A percentile compares a stretch with the other conserved stretches of the same genome.
phyloP scores from a whole-genome alignment of 2,113 vertebrate genomes.

The Calypte anna region DNA sequence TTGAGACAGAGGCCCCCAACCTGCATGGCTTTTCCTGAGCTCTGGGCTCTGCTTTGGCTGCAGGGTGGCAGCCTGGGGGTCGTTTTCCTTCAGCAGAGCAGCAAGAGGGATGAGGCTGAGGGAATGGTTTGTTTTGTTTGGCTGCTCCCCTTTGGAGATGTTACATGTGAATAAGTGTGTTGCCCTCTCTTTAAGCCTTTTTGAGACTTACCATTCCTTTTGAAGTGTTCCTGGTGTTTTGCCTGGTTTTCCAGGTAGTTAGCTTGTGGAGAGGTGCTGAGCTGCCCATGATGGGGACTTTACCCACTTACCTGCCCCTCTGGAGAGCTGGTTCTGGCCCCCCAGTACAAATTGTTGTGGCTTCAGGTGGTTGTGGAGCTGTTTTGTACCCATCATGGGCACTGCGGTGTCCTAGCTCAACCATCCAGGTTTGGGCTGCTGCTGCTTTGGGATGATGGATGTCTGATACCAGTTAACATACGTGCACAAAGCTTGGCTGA shows the following conservation, averaged over 20 bases:
- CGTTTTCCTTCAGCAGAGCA: background rate
- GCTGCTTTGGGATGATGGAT: background rate
- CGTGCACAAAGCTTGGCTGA: accelerated
- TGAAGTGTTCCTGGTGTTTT: background rate
- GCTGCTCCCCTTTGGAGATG: background rate
- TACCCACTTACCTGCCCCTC: background rate
- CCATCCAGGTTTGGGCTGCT: background rate
- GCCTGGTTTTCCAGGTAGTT: background rate
- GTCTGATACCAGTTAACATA: background rate
- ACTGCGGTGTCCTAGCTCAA: background rate
- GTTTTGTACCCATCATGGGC: accelerated
- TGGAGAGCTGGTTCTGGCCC: background rate
- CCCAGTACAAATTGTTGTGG: background rate
- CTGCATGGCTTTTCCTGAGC: background rate
- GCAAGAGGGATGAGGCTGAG: background rate
- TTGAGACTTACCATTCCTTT: background rate
- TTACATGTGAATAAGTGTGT: background rate
- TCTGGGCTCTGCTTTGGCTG: background rate
- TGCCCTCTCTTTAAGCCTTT: background rate
- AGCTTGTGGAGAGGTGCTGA: background rate
- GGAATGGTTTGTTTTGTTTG: background rate
- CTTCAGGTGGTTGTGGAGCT: background rate
- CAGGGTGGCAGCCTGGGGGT: background rate
- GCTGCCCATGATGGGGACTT: background rate
- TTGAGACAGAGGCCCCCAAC: background rate